These are phyloP conservation scores for Rhodophaea formosa DNA, from an alignment of 2,888 invertebrate species.

Conservation along the genomic window DNA sequence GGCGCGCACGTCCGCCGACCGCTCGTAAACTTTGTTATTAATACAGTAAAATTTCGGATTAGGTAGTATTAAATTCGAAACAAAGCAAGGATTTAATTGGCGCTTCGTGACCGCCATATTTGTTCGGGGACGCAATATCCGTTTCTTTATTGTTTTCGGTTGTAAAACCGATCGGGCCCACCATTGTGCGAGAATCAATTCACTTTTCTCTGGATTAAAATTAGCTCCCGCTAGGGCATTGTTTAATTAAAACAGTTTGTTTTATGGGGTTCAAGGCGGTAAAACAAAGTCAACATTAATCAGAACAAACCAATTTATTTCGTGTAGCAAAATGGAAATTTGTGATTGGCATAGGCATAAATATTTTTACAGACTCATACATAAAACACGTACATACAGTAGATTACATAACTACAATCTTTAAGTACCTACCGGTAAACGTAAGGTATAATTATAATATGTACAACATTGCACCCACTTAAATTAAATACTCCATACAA, in stretches of 20 bases:
- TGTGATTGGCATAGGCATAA: slow-evolving; percentile 27
- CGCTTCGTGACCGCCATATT: slow-evolving; percentile 53
- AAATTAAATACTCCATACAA: slow-evolving; percentile 22
- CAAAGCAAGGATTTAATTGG: slow-evolving; percentile 77
- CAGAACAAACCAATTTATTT: slow-evolving; percentile 47
- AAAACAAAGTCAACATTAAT: slow-evolving; percentile 19
- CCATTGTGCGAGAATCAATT: slow-evolving; percentile 29
- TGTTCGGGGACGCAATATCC: slow-evolving; percentile 40
- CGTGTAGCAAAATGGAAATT: slow-evolving; percentile 34
- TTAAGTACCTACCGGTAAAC: slow-evolving; percentile 13
- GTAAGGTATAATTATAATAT: slow-evolving; percentile 33
- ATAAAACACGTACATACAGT: slow-evolving; percentile 19
- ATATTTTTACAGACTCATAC: slow-evolving; percentile 38
- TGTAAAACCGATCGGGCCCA: slow-evolving; percentile 29
- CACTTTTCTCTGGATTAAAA: slow-evolving; percentile 21
- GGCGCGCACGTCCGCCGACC: slow-evolving; percentile 32
- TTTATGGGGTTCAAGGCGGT: slow-evolving; percentile 7
- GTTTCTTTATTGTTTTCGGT: slow-evolving; percentile 49
- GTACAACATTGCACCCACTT: slow-evolving; percentile 42
- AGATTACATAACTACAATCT: slow-evolving; percentile 13
- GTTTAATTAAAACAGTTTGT: slow-evolving; percentile 20
- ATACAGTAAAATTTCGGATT: slow-evolving; percentile 79
- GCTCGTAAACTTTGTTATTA: slow-evolving; percentile 75
- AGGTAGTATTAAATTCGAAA: slow-evolving; percentile 76
- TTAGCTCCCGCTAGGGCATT: slow-evolving; percentile 22